Evolutionary conservation across 2,888 invertebrate species (phyloP).

Genomic region (Leptinotarsa rubiginosa): DNA sequence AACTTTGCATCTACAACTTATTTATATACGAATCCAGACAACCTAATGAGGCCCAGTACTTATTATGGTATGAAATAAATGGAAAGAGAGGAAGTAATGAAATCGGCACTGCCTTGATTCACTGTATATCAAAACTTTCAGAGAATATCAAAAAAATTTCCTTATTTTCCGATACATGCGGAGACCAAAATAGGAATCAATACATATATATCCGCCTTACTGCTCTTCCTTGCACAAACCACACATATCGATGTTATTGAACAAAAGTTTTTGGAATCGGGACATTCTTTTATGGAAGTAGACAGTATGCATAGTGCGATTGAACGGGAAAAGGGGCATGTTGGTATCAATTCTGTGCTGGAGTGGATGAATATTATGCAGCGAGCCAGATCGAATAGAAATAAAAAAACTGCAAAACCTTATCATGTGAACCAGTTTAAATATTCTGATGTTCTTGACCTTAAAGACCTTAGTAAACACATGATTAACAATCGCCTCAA

Average conservation of each 20-base stretch:
- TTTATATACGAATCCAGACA: too few relatives aligned
- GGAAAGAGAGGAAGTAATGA: neutral
- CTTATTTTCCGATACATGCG: neutral
- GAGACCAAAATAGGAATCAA: neutral
- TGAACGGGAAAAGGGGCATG: neutral
- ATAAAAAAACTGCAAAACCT: neutral
- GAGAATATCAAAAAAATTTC: neutral
- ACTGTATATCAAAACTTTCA: neutral
- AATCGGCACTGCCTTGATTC: neutral
- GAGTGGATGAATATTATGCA: neutral
- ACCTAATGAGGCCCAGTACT: too few relatives aligned
- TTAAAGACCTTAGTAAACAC: neutral
- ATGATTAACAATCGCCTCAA: too few relatives aligned
- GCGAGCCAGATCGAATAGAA: neutral
- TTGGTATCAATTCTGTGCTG: neutral
- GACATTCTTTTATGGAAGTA: neutral
- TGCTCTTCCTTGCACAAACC: too few relatives aligned
- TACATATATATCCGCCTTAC: neutral
- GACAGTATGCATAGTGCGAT: too few relatives aligned
- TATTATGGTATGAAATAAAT: too few relatives aligned
- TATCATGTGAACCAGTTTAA: neutral
- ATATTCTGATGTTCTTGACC: neutral
- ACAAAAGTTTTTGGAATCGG: neutral
- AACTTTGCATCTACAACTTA: too few relatives aligned
- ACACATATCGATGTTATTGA: constrained; percentile 2